phyloP scores from a whole-genome alignment of 2,797 vertebrate species.

The Xerus rutilus region DNA sequence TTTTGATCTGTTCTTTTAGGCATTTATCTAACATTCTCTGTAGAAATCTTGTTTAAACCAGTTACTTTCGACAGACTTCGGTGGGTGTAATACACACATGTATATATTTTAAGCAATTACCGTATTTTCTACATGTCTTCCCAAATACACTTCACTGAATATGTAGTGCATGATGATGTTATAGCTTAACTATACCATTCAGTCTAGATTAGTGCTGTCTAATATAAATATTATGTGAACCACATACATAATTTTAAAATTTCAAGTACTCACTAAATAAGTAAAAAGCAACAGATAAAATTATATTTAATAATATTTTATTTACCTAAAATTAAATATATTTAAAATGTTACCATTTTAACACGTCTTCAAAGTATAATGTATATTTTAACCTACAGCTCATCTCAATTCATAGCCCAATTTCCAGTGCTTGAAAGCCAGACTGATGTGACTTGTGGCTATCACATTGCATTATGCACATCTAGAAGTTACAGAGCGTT shows the following conservation, averaged over 20 bases:
- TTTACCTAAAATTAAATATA: neutral
- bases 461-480: neutral
- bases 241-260: neutral
- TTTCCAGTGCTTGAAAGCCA: neutral
- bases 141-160: neutral
- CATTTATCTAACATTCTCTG: neutral
- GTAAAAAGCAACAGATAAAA: neutral
- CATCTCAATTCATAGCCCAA: neutral
- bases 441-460: neutral
- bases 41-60: neutral
- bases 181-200: neutral
- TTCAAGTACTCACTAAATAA: slow-evolving; percentile 33
- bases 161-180: neutral
- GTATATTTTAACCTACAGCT: neutral
- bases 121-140: neutral
- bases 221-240: neutral
- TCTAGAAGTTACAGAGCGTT: neutral
- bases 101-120: neutral
- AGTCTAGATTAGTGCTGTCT: neutral
- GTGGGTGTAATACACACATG: neutral
- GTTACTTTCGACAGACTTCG: neutral
- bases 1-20: neutral
- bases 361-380: neutral
- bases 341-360: neutral
- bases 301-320: neutral